Conservation (phyloP, 2,797 vertebrate species). For the Pipistrellus kuhlii region DNA sequence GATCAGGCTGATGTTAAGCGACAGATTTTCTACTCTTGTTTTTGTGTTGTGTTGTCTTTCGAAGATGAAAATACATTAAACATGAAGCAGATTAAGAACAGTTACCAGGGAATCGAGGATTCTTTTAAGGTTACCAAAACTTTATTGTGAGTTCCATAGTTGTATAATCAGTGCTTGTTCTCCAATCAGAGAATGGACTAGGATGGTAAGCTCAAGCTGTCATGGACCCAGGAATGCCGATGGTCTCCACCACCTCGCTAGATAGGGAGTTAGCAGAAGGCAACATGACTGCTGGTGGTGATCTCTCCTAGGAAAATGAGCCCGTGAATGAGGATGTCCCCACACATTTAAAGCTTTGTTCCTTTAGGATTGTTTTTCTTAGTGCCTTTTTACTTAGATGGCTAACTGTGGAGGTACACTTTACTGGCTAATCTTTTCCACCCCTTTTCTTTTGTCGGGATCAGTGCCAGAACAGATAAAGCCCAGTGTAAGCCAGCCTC, state of each 20-base stretch:
- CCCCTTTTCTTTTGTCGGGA: constrained; percentile 83
- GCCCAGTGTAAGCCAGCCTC: constrained; percentile 93
- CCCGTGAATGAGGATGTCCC: background rate
- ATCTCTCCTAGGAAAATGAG: background rate
- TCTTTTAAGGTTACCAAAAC: background rate
- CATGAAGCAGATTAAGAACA: background rate
- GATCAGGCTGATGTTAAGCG: too few relatives aligned
- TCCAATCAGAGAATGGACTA: background rate
- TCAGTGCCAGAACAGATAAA: constrained; percentile 95
- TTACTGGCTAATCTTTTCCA: constrained; percentile 81
- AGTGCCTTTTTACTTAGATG: constrained; percentile 67
- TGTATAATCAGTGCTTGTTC: background rate
- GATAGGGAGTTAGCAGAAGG: background rate
- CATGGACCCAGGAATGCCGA: background rate
- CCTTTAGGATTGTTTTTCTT: constrained; percentile 58
- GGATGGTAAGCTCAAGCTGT: background rate
- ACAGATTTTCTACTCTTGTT: background rate
- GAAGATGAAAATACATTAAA: background rate
- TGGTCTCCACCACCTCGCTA: background rate
- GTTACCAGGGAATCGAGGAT: background rate
- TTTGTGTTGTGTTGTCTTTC: constrained; percentile 35
- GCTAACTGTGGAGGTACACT: constrained; percentile 76
- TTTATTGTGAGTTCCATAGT: background rate
- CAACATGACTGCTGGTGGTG: background rate
- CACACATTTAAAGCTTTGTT: background rate